These are phyloP conservation scores for Tangara arthus DNA, from an alignment of 2,797 vertebrate genomes.

Conservation along the genomic window DNA sequence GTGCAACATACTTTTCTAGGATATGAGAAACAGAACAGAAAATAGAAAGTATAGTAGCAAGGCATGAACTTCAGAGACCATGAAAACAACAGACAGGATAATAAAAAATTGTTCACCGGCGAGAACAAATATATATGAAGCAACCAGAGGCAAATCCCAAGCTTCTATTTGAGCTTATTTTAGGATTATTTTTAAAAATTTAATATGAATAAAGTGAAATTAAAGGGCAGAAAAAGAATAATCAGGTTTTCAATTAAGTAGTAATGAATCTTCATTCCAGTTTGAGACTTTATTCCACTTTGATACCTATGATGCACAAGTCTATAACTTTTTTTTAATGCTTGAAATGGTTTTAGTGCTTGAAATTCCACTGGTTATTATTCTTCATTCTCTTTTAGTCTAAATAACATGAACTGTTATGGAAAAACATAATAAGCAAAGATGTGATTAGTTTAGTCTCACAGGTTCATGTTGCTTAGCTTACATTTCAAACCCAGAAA, in stretches of 20 bases:
- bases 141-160: not conserved
- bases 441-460: not conserved
- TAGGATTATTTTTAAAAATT: not conserved
- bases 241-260: not conserved
- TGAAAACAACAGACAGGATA: not conserved
- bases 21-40: slow-evolving; percentile 16
- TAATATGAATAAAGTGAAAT: not conserved
- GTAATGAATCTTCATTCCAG: not conserved
- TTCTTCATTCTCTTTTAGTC: not conserved
- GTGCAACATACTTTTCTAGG: not conserved
- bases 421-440: not conserved
- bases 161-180: not conserved
- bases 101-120: not conserved
- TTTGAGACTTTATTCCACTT: not conserved
- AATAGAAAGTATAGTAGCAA: not conserved
- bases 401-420: not conserved
- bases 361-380: not conserved
- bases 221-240: not conserved
- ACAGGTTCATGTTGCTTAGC: not conserved
- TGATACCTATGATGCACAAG: not conserved
- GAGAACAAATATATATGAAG: not conserved
- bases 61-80: not conserved
- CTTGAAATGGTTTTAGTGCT: not conserved
- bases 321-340: not conserved
- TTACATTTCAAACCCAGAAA: not conserved